Conservation (phyloP, 2,797 vertebrate species). For the Cossypha niveicapilla region DNA sequence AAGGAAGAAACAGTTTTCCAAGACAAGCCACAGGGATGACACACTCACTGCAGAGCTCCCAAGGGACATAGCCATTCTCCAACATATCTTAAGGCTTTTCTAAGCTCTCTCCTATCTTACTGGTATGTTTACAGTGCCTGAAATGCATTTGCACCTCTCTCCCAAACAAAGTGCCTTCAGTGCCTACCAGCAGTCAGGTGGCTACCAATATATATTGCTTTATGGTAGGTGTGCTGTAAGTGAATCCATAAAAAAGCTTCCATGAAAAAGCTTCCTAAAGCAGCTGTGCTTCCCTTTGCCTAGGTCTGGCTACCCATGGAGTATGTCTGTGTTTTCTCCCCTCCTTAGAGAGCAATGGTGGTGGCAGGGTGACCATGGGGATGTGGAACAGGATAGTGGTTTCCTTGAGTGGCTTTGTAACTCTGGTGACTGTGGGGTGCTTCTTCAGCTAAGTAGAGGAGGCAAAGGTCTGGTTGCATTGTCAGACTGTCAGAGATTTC, state of each 20-base stretch:
- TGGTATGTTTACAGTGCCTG: not conserved
- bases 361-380: not conserved
- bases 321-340: not conserved
- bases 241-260: not conserved
- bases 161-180: not conserved
- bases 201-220: not conserved
- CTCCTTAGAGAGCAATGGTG: fast-evolving
- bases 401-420: not conserved
- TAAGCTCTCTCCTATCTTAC: not conserved
- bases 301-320: not conserved
- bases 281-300: not conserved
- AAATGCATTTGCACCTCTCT: not conserved
- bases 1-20: not conserved
- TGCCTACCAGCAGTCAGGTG: not conserved
- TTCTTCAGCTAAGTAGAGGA: not conserved
- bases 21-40: not conserved
- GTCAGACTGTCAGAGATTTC: conserved; percentile 5
- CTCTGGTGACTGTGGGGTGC: not conserved
- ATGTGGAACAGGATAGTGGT: not conserved
- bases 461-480: not conserved
- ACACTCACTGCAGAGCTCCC: not conserved
- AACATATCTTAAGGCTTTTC: not conserved
- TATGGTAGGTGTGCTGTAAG: not conserved
- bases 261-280: not conserved
- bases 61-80: not conserved